Conservation (phyloP, 92 coral and sea anemone species). For the Porites lobata region DNA sequence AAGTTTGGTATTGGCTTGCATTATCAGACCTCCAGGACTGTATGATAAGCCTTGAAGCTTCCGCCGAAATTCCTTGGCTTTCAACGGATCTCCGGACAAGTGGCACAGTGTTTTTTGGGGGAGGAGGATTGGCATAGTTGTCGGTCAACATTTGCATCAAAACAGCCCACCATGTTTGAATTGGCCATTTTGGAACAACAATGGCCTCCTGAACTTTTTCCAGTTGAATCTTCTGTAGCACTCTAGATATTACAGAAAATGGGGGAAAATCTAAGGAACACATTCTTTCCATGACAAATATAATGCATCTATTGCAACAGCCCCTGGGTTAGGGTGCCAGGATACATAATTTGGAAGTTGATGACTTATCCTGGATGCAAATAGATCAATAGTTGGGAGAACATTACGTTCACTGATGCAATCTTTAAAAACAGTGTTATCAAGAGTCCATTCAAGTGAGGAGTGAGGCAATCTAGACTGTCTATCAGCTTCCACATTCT, state of each 20-base stretch:
- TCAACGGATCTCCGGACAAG: constrained; percentile 51
- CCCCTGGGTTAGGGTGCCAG: too few species aligned
- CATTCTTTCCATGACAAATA: background rate
- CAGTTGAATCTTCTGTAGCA: constrained; percentile 31
- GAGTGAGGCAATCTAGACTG: background rate
- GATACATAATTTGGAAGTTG: too few species aligned
- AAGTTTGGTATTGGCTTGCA: constrained; percentile 38
- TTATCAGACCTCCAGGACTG: constrained; percentile 31
- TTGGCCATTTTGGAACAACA: constrained; percentile 63
- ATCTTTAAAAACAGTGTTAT: background rate
- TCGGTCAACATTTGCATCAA: constrained; percentile 43
- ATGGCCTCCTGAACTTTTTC: constrained; percentile 52
- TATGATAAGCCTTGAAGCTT: constrained; percentile 25
- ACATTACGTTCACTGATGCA: too few species aligned
- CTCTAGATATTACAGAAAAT: background rate
- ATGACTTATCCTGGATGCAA: too few species aligned
- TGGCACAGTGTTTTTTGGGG: constrained; percentile 41
- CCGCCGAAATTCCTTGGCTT: constrained; percentile 26
- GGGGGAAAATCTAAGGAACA: background rate
- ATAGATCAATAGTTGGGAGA: too few species aligned
- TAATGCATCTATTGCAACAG: background rate
- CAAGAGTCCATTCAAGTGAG: background rate
- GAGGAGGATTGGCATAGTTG: constrained; percentile 29
- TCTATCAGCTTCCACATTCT: background rate
- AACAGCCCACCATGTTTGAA: constrained; percentile 71